A percentile compares a stretch with the other conserved stretches of the same genome.
These are phyloP conservation scores for Eriocheir sinensis DNA, from an alignment of 1,140 invertebrate species.

Conservation along the genomic window DNA sequence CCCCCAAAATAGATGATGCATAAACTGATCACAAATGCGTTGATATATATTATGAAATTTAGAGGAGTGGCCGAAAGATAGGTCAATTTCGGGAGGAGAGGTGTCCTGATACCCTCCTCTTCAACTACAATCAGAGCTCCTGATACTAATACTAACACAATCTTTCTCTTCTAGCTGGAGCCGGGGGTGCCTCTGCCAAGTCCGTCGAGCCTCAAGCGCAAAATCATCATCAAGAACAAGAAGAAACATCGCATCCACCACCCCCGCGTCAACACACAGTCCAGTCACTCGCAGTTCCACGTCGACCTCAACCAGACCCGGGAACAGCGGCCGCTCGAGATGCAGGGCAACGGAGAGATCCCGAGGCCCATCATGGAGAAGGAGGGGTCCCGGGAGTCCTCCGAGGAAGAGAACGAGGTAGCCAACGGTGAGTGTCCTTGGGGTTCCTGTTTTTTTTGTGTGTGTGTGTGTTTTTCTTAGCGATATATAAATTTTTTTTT, in stretches of 20 bases:
- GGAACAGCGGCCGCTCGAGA: slow-evolving; percentile 84
- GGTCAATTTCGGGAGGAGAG: too few relatives aligned
- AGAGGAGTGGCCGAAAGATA: too few relatives aligned
- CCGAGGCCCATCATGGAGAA: slow-evolving; percentile 83
- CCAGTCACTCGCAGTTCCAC: slow-evolving; percentile 76
- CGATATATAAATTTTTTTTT: too few relatives aligned
- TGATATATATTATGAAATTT: too few relatives aligned
- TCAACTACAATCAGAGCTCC: not conserved
- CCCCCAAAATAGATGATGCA: too few relatives aligned
- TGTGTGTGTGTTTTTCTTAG: not conserved
- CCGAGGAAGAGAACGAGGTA: slow-evolving; percentile 83
- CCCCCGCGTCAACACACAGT: slow-evolving; percentile 81
- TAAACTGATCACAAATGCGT: too few relatives aligned
- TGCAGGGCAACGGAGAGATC: slow-evolving; percentile 79
- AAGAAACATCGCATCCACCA: slow-evolving; percentile 95
- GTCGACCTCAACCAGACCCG: slow-evolving; percentile 69
- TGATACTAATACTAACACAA: too few relatives aligned
- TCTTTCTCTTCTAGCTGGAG: slow-evolving; percentile 85
- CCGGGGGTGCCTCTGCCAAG: slow-evolving; percentile 92
- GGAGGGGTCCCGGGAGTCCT: slow-evolving; percentile 86
- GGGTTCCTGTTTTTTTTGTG: slow-evolving; percentile 60
- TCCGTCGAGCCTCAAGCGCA: slow-evolving; percentile 91
- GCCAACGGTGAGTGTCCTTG: slow-evolving; percentile 81
- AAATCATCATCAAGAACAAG: slow-evolving; percentile 99
- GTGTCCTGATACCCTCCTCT: too few relatives aligned